phyloP scores from a whole-genome alignment of 2,113 vertebrate genomes.

The Camelus dromedarius region DNA sequence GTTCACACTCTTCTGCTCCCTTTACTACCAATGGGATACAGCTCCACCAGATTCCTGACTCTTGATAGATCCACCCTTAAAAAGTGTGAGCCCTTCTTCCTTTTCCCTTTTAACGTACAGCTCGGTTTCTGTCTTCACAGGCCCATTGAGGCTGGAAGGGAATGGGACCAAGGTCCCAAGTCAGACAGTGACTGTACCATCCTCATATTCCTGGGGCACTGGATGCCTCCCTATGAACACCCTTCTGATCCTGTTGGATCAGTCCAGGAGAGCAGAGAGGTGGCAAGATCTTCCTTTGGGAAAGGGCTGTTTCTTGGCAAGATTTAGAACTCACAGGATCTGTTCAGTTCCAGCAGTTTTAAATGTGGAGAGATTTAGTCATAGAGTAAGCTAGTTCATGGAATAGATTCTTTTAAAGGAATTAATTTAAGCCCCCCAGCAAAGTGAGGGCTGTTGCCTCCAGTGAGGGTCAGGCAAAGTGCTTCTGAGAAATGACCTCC shows the following conservation, averaged over 20 bases:
- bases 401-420: neutral
- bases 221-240: neutral
- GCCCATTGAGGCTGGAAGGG: neutral
- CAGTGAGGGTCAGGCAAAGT: neutral
- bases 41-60: neutral
- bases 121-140: neutral
- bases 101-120: neutral
- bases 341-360: neutral
- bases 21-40: neutral
- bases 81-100: neutral
- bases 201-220: neutral
- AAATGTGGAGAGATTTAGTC: neutral
- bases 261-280: neutral
- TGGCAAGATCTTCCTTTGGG: neutral
- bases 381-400: neutral
- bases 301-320: neutral
- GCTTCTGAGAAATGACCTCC: neutral
- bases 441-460: neutral
- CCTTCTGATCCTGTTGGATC: neutral
- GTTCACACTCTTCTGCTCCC: neutral
- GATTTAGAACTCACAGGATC: neutral
- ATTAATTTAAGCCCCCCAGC: neutral
- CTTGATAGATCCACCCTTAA: neutral
- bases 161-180: neutral
- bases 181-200: neutral